Evolutionary conservation across 2,888 invertebrate species (phyloP).

Genomic region (Epistrophe grossulariae): DNA sequence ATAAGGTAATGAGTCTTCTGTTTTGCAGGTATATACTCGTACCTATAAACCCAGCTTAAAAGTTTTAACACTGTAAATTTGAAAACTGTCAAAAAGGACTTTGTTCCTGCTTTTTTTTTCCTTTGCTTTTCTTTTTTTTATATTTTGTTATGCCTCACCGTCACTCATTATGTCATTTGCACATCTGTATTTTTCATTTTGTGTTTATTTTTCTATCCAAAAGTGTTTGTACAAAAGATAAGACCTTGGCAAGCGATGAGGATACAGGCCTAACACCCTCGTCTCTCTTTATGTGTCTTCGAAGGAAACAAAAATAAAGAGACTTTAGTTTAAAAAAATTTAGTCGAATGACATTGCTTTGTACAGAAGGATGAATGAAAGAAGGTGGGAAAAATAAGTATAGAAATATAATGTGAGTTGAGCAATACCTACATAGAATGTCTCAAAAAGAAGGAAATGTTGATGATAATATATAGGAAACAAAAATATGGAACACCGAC

Average conservation of each 20-base stretch:
- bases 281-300: conserved; percentile 5
- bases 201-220: conserved; percentile 43
- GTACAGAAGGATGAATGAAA: background rate
- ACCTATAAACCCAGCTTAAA: conserved; percentile 12
- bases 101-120: conserved; percentile 16
- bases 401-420: background rate
- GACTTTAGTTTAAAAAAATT: background rate
- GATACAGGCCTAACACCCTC: conserved; percentile 22
- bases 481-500: conserved; percentile 59
- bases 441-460: conserved; percentile 40
- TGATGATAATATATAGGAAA: conserved; percentile 36
- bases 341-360: conserved; percentile 11
- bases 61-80: conserved; percentile 37
- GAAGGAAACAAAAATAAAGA: background rate
- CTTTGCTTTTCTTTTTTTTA: conserved; percentile 1
- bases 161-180: conserved; percentile 53
- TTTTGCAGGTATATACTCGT: no score
- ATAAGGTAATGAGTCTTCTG: conserved; percentile 11
- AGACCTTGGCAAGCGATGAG: conserved; percentile 59
- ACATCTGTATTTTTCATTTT: conserved; percentile 6
- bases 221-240: conserved; percentile 63
- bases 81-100: conserved; percentile 50
- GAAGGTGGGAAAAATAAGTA: background rate
- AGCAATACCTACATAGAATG: background rate
- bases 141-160: conserved; percentile 20